Base-by-base conservation (phyloP, 2,888 invertebrate genomes). In the Ditula angustiorana region DNA sequence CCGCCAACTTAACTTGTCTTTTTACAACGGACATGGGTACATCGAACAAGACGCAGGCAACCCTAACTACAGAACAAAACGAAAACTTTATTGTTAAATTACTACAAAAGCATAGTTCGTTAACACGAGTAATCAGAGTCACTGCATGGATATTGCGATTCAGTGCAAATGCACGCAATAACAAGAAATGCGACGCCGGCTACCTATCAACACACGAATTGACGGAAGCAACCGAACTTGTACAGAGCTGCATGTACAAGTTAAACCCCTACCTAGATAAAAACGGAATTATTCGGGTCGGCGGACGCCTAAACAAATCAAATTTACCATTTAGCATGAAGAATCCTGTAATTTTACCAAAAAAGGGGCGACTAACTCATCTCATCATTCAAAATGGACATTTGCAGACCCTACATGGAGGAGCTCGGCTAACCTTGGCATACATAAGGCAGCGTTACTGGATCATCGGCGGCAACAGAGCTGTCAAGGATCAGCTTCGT, bases 121-220 rank as follows among this genome's bases (percentile, higher is more conserved):
- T 56, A 7, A 56, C 26, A 11, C 56, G 56, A 10, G 56, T 56
- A 37, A 41, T 44, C n/a, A 16, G 56, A 16, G 37, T 56, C 41
- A 56, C 23, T 4, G 56, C 41, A 13, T 28, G 23, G 35, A 7
- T 47, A 0, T 11, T 24, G 47, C 47, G 47, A 0, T 47, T 47
- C 26, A 13, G 24, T 26, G 24, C 47, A 24, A 21, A 10, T n/a
- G 55, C 55, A 10, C 37, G 16, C n/a, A 37, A 26, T 13, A 41
- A 24, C 24, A 37, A 37, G 37, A 55, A 24, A 21, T 8, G 7
- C 23, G 37, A 53, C 35, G n/a, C 53, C 8, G 24, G 7, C n/a
- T 55, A 55, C 23, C 16, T 55, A 41, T 41, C 55, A 7, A 23
- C 55, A n/a, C 24, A 10, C 10, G 37, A 55, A 35, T 21, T 52